Base-by-base conservation (phyloP, 1,140 invertebrate genomes). In the Papilio polytes region DNA sequence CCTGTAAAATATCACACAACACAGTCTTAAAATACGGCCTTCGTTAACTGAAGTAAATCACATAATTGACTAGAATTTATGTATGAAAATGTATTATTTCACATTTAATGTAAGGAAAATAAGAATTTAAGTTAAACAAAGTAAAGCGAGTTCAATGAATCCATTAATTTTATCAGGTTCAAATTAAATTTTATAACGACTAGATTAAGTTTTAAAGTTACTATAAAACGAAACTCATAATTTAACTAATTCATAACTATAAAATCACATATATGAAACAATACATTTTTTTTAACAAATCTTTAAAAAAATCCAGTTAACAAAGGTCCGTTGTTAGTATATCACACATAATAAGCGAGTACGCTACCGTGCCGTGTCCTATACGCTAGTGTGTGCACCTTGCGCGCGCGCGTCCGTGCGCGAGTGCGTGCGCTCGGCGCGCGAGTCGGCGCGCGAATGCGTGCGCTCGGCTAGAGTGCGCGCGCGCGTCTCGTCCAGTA, bases 401-500 rank as follows among this genome's bases (percentile, higher is more conserved):
- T 78, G 53, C 63, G 26, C 59, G 15, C 36, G 20, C 53, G 80
- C 31, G 63, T 63, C 56, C 63, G 22, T 31, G 79, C 53, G 81
- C 48, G 20, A n/a, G 20, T 74, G 31, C 51, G 36, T 31, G 51
- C 74, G 80, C 76, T 66, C 74, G 2, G 70, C 41, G 78, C 31
- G 13, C 53, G 70, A 70, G 78, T 18, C 74, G 81, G 73, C 72
- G 77, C n/a, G 80, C 73, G 85, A 85, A 20, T 70, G 6, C n/a
- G 85, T 80, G 59, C 84, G 83, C n/a, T 78, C 78, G 22, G 81
- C 85, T 73, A 84, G 82, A 74, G 90, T 88, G 51, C 92, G 86
- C 78, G 86, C 87, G 66, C 91, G 89, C 70, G 92, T 93, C 90
- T 92, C 92, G 80, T 95, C 97, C 83, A 99, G 97, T 81, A 99